Evolutionary conservation across 2,888 invertebrate genomes (phyloP), one percentile per base, ranked within the genome.

Genomic region (Globia sparganii): DNA sequence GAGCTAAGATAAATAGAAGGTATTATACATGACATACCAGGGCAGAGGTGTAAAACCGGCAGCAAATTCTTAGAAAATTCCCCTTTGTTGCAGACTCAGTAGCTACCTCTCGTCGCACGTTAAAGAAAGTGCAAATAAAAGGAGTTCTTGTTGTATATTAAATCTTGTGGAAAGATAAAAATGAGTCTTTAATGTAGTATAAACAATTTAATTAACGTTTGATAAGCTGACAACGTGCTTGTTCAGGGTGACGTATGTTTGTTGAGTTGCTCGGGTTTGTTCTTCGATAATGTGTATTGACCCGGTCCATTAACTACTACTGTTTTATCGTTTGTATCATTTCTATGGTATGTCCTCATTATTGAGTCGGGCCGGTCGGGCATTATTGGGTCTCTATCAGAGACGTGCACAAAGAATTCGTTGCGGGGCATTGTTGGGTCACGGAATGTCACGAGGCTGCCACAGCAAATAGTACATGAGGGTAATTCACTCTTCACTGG

Each of bases 211-310:
- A 88, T 81, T 76, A 83, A 40, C 74, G 58, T 72, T 86, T 84
- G 87, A 88, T 88, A 88, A 88, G 80, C 66, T 76, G 75, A 84
- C 84, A 86, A 73, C 81, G 86, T 85, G 77, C 77, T 82, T 84
- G 77, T 86, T 77, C 74, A 59, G 65, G 61, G 37, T 87, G 86
- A 85, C 85, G 88, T 76, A 58, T 72, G 69, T 79, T 72, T 84
- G 79, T 78, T 71, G 58, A 68, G 75, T 75, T 67, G 65, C 84
- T 73, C 56, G 75, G 72, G 87, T 86, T 85, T 87, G 87, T 88
- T 83, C 80, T 78, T 78, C 78, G 87, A 87, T 87, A 85, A 67
- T 82, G 76, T 73, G 69, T 80, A 78, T 77, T 88, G 87, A 83
- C 85, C 75, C 72, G 78, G 68, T 80, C 81, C 83, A 85, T 86